These are phyloP conservation scores for Mycogona germanica DNA, from an alignment of 2,888 invertebrate genomes.

Conservation along the genomic window DNA sequence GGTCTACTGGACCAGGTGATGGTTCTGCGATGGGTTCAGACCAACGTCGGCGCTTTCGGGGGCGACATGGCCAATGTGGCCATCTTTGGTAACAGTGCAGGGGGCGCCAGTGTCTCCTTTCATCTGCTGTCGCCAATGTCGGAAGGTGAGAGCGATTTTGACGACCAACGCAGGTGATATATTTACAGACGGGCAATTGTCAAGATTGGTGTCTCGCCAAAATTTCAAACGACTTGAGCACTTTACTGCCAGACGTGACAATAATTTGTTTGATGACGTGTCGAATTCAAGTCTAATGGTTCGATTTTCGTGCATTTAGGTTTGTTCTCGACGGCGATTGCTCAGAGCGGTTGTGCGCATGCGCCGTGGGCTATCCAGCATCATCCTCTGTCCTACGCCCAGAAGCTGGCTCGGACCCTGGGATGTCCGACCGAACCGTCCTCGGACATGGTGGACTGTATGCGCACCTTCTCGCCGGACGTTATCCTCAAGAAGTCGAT, in stretches of 20 bases:
- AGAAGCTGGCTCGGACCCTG: conserved; percentile 27
- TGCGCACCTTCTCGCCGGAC: conserved; percentile 27
- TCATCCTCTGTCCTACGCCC: conserved; percentile 30
- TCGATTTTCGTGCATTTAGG: too few relatives aligned
- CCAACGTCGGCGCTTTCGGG: conserved; percentile 40
- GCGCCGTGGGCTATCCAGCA: conserved; percentile 39
- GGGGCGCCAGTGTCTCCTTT: conserved; percentile 37
- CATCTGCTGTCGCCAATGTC: conserved; percentile 31
- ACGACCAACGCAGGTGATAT: background rate
- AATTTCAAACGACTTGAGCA: too few relatives aligned
- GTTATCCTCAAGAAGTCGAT: conserved; percentile 25
- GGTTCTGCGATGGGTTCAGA: conserved; percentile 42
- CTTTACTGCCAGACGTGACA: too few relatives aligned
- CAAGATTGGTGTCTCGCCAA: background rate
- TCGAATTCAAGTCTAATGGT: too few relatives aligned
- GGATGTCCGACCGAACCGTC: conserved; percentile 28
- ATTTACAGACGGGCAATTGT: background rate
- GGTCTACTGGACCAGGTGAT: conserved; percentile 41
- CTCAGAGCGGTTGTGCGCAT: conserved; percentile 42
- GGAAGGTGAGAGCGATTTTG: conserved; percentile 27
- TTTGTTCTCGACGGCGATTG: conserved; percentile 40
- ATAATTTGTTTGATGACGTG: too few relatives aligned
- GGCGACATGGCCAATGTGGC: conserved; percentile 41
- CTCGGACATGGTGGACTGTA: conserved; percentile 28
- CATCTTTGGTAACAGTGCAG: conserved; percentile 44